phyloP scores from a whole-genome alignment of 2,113 vertebrate genomes.

The Paratilapia polleni region DNA sequence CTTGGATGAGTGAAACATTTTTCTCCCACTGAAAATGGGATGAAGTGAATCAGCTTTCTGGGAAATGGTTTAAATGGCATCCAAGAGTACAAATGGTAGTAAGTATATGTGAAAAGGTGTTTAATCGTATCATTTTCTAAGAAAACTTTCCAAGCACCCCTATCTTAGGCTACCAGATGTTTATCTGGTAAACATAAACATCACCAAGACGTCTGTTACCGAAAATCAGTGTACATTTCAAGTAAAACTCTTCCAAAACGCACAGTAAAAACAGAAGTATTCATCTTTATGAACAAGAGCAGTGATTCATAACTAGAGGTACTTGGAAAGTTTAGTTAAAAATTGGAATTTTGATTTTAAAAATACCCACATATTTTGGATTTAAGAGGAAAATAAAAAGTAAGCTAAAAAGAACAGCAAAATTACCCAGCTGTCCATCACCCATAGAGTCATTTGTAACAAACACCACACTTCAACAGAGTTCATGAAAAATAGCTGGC shows the following conservation, averaged over 20 bases:
- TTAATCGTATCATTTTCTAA: too few species aligned
- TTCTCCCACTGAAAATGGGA: too few species aligned
- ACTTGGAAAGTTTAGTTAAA: too few species aligned
- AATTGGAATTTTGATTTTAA: too few species aligned
- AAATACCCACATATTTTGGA: too few species aligned
- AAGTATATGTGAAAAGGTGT: not conserved
- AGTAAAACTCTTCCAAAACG: not conserved
- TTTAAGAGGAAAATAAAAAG: not conserved
- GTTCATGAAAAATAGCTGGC: not conserved
- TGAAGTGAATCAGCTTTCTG: too few species aligned
- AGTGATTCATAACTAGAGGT: not conserved
- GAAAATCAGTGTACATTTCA: not conserved
- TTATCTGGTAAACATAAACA: too few species aligned
- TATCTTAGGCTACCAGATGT: not conserved
- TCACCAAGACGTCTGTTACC: constrained; percentile 29
- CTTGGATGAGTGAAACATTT: too few species aligned
- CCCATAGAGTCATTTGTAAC: not conserved
- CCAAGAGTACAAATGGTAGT: not conserved
- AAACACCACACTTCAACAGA: not conserved
- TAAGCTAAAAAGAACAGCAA: not conserved
- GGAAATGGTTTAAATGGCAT: not conserved
- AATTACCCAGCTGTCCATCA: not conserved
- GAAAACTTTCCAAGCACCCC: too few species aligned
- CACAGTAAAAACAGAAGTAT: not conserved
- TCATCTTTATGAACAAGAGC: not conserved